A percentile compares a stretch with the other conserved stretches of the same genome.
Evolutionary conservation across 2,888 invertebrate genomes (phyloP).

Genomic region (Coecobrya sp.): DNA sequence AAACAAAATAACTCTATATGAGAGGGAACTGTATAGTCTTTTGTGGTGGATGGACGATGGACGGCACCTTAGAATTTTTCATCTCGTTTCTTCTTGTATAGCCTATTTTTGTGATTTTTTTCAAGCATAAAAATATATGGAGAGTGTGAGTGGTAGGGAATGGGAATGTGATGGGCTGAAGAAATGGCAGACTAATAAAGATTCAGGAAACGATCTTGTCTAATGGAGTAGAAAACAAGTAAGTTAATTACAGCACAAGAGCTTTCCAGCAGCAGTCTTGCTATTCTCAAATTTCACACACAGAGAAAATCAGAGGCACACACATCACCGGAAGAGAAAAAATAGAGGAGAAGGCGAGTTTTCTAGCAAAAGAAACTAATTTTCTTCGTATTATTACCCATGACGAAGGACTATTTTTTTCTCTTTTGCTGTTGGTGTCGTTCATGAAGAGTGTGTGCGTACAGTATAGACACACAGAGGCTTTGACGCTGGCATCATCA

Average conservation of each 20-base stretch:
- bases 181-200: slow-evolving; percentile 73
- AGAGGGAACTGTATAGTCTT: too few relatives aligned
- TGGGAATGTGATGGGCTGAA: slow-evolving; percentile 73
- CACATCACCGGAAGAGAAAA: background rate
- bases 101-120: slow-evolving; percentile 2
- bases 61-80: background rate
- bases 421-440: slow-evolving; percentile 3
- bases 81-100: background rate
- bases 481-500: background rate
- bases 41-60: too few relatives aligned
- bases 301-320: slow-evolving; percentile 23
- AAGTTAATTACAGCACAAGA: slow-evolving; percentile 74
- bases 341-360: background rate
- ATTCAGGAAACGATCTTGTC: slow-evolving; percentile 77
- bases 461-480: too few relatives aligned
- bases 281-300: slow-evolving; percentile 60
- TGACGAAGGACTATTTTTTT: slow-evolving; percentile 24
- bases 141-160: slow-evolving; percentile 36
- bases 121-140: slow-evolving; percentile 22
- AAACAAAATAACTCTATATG: too few relatives aligned
- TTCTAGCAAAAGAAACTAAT: slow-evolving; percentile 56
- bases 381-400: slow-evolving; percentile 66
- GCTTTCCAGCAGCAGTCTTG: slow-evolving; percentile 22
- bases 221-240: slow-evolving; percentile 79
- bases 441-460: background rate